phyloP scores from a whole-genome alignment of 37 sponge, comb jelly and placozoan species.

The Oopsacas minuta region DNA sequence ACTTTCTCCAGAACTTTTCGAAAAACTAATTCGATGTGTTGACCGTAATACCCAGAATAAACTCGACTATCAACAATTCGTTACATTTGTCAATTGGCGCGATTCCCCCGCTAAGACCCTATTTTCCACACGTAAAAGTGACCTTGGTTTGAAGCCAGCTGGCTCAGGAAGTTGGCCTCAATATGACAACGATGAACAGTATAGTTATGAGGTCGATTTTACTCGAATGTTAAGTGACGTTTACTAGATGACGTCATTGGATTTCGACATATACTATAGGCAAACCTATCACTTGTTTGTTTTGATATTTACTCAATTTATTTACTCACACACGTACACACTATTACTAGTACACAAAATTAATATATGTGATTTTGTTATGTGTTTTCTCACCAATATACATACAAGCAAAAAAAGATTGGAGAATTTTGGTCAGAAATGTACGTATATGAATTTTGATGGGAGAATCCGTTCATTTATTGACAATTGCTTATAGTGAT shows the following conservation, averaged over 20 bases:
- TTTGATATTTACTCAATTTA: no score
- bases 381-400: no score
- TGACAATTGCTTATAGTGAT: no score
- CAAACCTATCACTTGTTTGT: not conserved
- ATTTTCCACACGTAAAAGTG: not conserved
- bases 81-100: not conserved
- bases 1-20: not conserved
- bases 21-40: not conserved
- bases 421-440: no score
- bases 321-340: not conserved
- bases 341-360: no score
- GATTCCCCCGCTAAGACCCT: not conserved
- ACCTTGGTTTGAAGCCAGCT: not conserved
- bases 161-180: not conserved
- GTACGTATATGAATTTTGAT: no score
- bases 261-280: not conserved
- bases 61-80: not conserved
- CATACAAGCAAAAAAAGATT: no score
- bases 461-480: no score
- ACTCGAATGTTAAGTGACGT: not conserved
- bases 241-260: not conserved
- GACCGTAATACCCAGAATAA: not conserved
- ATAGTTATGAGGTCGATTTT: not conserved
- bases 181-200: not conserved
- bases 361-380: no score